Evolutionary conservation across 64 coral and sea anemone species (phyloP), one percentile per base, ranked within the genome.

Genomic region (Exaiptasia diaphana): DNA sequence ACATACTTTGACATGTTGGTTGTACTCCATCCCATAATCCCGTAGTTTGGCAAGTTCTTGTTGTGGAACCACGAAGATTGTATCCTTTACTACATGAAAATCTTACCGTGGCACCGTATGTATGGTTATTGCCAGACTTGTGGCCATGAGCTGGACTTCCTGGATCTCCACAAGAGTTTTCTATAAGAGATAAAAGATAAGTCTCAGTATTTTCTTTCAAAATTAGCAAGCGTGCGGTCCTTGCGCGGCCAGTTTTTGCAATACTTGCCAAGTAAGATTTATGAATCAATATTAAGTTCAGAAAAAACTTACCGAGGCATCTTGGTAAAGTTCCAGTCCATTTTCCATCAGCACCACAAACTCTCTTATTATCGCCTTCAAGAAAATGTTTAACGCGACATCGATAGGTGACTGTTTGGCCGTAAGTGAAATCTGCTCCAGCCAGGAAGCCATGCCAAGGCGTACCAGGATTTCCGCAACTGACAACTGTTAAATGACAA

Each of bases 401-500:
- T 0, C 71, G 64, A 52, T 85, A 95, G 33, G 78, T 79, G 43
- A 89, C 91, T 13, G 28, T 30, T 30, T 34, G 50, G 10, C 62
- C 41, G 15, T 89, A 89, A 3, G 74, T 75, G 14, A 95, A 95
- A 26, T 72, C 76, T 0, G 80, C 52, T 18, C 91, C 91, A 2
- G 78, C 40, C 31, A 82, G 74, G 63, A 61, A 95, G 32, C 86
- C 91, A 38, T 83, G 79, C 85, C 85, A 95, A 3, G 91, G 91
- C 38, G 80, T 95, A 26, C 91, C 91, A 48, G 91, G 91, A 46
- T 95, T 74, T 20, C 91, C 86, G 8, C 91, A 95, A 38, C 85
- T 76, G 12, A 89, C 60, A 5, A 95, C 91, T 95, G 31, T 1
- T 67, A 57, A 50, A 11, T 25, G 11, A 24, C 10, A 58, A 25